phyloP scores from a whole-genome alignment of 1,140 invertebrate genomes.

The Sitobion miscanthi region DNA sequence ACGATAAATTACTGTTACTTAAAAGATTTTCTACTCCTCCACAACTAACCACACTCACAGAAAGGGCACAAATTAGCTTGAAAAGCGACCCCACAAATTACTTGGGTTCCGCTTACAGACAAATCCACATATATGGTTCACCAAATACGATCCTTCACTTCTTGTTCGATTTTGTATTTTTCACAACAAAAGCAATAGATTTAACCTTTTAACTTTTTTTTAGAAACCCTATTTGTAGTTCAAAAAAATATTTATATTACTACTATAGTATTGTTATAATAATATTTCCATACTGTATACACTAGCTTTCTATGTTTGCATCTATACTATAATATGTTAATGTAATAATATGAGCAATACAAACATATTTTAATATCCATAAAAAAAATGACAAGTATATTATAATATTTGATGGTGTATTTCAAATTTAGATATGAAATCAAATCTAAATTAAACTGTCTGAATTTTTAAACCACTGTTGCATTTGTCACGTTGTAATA shows the following conservation, averaged over 20 bases:
- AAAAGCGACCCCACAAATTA: conserved; percentile 46
- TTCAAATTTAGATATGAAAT: neutral
- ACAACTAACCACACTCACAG: conserved; percentile 22
- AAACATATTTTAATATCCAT: neutral
- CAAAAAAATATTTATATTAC: neutral
- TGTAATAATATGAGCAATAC: neutral
- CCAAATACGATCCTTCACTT: neutral
- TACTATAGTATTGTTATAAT: neutral
- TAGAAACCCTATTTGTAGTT: neutral
- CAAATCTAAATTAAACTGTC: neutral
- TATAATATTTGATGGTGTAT: neutral
- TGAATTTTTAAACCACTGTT: neutral
- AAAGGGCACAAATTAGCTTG: conserved; percentile 44
- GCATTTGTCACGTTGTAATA: neutral
- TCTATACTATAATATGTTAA: neutral
- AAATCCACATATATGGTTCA: conserved; percentile 2
- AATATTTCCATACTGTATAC: neutral
- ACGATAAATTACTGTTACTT: conserved; percentile 54
- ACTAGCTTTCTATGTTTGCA: neutral
- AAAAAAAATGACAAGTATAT: neutral
- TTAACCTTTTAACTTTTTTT: neutral
- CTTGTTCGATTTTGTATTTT: neutral
- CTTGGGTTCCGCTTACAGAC: neutral
- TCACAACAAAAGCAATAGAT: neutral
- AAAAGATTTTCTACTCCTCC: conserved; percentile 37